Evolutionary conservation across 2,888 invertebrate species (phyloP), one percentile per base, ranked within the genome.

Genomic region (Adineta ricciae): DNA sequence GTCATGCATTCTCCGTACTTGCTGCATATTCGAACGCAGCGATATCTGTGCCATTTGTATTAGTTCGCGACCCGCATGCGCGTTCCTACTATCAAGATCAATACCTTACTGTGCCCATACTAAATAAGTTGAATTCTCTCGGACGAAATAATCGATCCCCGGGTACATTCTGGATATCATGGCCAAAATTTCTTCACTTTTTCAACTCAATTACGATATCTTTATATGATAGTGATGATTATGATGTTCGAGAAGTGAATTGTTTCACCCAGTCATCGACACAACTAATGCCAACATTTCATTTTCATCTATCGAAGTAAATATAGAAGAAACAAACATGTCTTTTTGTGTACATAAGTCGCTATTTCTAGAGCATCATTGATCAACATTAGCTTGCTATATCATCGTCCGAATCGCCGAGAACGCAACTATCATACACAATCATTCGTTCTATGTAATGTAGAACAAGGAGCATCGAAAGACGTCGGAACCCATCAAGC

Each of bases 1-100:
- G 73, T 73, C 86, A 86, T 84, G 86, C 86, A 36, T 86, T 84
- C 73, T 84, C 84, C 14, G 82, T 86, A 49, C 49, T 86, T n/a
- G 83, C 41, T 24, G 86, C 41, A 78, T 4, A 41, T 78, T 78
- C 78, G 11, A 0, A 41, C n/a, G 24, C 78, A 24, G 14, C 16
- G 19, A 24, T 38, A 9, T 8, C 21, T 1, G n/a, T 41, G 41
- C 78, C 24, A n/a, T 78, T 78, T 41, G 24, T 78, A 24, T 41
- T 78, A 38, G 41, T 78, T 38, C 78, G 78, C 11, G 78, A 78
- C n/a, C 78, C 78, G 9, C 78, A 78, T n/a, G 41, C 24, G 24
- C 38, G 41, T 78, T 21, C 78, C 2, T 36, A n/a, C n/a, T 78
- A 78, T 41, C 1, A 21, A 78, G 78, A 78, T 78, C 41, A 78